Conservation (phyloP, 2,797 vertebrate species). For the Heteromormyrus szaboi region DNA sequence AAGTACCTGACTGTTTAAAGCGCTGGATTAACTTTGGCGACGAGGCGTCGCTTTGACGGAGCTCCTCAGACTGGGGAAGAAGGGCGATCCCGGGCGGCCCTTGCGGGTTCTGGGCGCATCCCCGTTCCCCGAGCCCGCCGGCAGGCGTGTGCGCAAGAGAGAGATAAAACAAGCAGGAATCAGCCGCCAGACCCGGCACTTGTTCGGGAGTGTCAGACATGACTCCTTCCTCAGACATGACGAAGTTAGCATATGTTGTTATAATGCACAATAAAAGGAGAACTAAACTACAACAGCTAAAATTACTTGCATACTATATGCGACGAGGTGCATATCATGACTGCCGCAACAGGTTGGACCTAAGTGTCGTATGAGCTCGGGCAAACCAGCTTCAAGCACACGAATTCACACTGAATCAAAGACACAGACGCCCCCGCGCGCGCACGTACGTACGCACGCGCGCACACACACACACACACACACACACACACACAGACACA, state of each 20-base stretch:
- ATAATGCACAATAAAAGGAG: neutral
- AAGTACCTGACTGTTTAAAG: conserved; percentile 40
- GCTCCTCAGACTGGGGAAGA: conserved; percentile 37
- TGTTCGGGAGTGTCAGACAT: conserved; percentile 47
- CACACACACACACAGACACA: neutral
- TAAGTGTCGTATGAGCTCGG: conserved; percentile 23
- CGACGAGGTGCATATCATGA: neutral
- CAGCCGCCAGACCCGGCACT: conserved; percentile 29
- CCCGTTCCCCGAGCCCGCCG: conserved; percentile 47
- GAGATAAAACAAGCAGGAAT: conserved; percentile 47
- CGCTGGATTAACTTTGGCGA: conserved; percentile 48
- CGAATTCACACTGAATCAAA: neutral
- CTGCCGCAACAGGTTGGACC: conserved; percentile 40
- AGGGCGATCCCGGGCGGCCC: conserved; percentile 39
- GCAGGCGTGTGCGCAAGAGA: conserved; percentile 38
- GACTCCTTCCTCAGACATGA: conserved; percentile 63
- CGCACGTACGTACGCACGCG: conserved; percentile 37
- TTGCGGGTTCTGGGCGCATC: conserved; percentile 51
- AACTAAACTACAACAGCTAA: neutral
- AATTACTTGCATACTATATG: conserved; percentile 10
- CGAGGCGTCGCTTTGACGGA: conserved; percentile 32
- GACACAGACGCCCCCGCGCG: conserved; percentile 26
- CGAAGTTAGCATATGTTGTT: conserved; percentile 33
- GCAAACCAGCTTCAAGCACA: neutral
- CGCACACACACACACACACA: neutral